phyloP scores from a whole-genome alignment of 2,888 invertebrate species.

The Ernsta delagoae region DNA sequence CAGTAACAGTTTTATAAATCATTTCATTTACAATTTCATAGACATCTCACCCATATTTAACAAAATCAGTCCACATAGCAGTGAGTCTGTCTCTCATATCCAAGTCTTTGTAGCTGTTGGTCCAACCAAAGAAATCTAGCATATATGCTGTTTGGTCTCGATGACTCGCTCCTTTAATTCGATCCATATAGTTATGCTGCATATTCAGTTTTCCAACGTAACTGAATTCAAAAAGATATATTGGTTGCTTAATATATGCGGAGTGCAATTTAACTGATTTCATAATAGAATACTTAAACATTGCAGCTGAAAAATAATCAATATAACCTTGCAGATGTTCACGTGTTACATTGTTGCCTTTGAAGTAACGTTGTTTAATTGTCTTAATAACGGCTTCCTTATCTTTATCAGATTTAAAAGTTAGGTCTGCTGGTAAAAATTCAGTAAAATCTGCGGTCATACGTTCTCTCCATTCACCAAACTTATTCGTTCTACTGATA shows the following conservation, averaged over 20 bases:
- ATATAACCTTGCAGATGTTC: constrained; percentile 61
- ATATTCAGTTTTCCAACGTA: constrained; percentile 69
- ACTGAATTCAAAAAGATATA: constrained; percentile 72
- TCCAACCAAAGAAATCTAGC: constrained; percentile 66
- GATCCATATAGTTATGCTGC: constrained; percentile 66
- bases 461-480: constrained; percentile 64
- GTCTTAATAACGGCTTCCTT: constrained; percentile 54
- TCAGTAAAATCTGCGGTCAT: constrained; percentile 71
- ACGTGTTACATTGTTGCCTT: constrained; percentile 56
- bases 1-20: too few relatives aligned
- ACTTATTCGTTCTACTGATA: constrained; percentile 65
- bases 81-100: constrained; percentile 70
- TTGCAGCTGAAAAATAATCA: constrained; percentile 73
- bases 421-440: constrained; percentile 70
- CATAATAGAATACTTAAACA: constrained; percentile 73
- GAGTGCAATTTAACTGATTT: constrained; percentile 69
- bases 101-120: constrained; percentile 61
- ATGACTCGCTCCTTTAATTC: constrained; percentile 71
- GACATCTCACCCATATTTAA: constrained; percentile 61
- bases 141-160: constrained; percentile 74
- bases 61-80: constrained; percentile 74
- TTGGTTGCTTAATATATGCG: constrained; percentile 50
- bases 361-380: constrained; percentile 65
- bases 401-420: constrained; percentile 54
- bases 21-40: too few relatives aligned